Conservation (phyloP, 2,888 invertebrate species). For the Agonopterix arenella region DNA sequence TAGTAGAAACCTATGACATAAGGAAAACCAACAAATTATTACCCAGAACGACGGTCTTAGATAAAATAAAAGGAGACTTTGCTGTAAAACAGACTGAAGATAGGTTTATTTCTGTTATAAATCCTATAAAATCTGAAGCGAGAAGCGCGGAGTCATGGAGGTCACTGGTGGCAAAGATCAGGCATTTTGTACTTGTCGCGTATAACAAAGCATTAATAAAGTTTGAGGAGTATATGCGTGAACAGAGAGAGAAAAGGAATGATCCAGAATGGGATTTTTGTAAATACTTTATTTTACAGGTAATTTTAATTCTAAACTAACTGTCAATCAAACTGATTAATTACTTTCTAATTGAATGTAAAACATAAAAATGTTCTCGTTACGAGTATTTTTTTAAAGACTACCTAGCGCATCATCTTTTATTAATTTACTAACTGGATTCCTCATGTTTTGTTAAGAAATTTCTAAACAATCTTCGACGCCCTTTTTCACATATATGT, state of each 20-base stretch:
- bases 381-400: too few species aligned
- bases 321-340: neutral
- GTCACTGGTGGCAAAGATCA: conserved; percentile 87
- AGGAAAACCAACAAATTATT: conserved; percentile 94
- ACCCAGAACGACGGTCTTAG: conserved; percentile 93
- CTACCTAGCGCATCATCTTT: too few species aligned
- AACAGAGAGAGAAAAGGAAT: conserved; percentile 92
- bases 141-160: conserved; percentile 95
- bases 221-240: conserved; percentile 93
- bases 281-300: conserved; percentile 94
- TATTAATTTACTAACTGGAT: too few species aligned
- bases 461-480: too few species aligned
- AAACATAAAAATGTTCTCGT: too few species aligned
- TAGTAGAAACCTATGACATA: conserved; percentile 94
- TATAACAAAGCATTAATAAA: conserved; percentile 90
- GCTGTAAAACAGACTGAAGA: conserved; percentile 89
- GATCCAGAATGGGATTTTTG: conserved; percentile 96
- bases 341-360: too few species aligned
- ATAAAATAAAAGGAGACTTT: conserved; percentile 96
- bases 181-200: conserved; percentile 89
- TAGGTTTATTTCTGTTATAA: conserved; percentile 92
- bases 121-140: conserved; percentile 92
- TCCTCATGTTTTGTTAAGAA: too few species aligned
- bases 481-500: too few species aligned
- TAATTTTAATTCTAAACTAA: conserved; percentile 33